These are phyloP conservation scores for Meiosimyza decipiens DNA, from an alignment of 2,888 invertebrate genomes.

Conservation along the genomic window DNA sequence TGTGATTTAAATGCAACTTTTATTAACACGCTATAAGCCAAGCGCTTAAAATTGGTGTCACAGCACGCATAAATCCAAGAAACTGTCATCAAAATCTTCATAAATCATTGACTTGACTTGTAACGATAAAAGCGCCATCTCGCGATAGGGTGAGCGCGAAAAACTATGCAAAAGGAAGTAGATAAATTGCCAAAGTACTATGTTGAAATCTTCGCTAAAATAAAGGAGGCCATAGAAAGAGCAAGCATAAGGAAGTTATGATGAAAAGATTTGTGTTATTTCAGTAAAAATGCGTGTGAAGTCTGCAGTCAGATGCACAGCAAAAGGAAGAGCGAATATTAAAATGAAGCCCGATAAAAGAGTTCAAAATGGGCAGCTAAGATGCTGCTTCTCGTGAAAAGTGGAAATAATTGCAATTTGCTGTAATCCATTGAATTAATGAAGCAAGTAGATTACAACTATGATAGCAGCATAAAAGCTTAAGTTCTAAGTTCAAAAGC, in stretches of 20 bases:
- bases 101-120: constrained; percentile 21
- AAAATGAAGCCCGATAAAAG: not conserved
- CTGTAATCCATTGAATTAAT: constrained; percentile 32
- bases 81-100: constrained; percentile 10
- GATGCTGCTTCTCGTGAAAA: not conserved
- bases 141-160: not conserved
- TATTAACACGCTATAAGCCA: no score
- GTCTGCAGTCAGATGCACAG: not conserved
- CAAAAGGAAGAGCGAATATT: not conserved
- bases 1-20: no score
- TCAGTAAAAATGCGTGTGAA: no score
- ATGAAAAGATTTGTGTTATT: not conserved
- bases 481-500: no score
- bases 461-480: no score
- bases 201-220: not conserved
- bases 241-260: no score
- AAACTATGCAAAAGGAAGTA: not conserved
- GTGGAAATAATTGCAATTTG: constrained; percentile 29
- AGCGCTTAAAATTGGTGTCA: not conserved
- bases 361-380: not conserved
- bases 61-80: constrained; percentile 1
- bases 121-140: no score
- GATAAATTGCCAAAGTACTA: not conserved
- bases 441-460: not conserved
- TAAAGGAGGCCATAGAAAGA: no score